These are phyloP conservation scores for Callosobruchus maculatus DNA, from an alignment of 2,888 invertebrate genomes.

Conservation along the genomic window DNA sequence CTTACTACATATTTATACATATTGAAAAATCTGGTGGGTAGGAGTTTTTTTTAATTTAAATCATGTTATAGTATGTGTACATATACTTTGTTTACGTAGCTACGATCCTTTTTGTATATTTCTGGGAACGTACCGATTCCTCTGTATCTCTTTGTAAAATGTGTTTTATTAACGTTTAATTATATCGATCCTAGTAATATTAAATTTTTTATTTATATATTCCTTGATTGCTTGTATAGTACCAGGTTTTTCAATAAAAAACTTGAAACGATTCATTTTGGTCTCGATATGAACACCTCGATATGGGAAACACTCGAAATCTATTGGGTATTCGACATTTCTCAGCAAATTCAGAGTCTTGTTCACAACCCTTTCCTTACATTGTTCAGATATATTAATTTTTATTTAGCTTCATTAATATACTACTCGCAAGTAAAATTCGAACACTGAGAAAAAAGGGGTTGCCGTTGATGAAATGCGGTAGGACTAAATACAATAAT, in stretches of 20 bases:
- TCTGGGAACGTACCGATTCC: conserved; percentile 11
- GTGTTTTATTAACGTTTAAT: conserved; percentile 18
- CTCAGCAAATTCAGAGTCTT: too few relatives aligned
- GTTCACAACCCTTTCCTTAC: too few relatives aligned
- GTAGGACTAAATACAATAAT: too few relatives aligned
- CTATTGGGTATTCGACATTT: too few relatives aligned
- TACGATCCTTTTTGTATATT: conserved; percentile 19
- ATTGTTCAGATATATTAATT: too few relatives aligned
- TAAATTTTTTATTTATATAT: conserved; percentile 20
- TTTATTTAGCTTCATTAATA: too few relatives aligned
- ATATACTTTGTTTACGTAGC: conserved; percentile 22
- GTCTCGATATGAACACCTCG: conserved; percentile 14
- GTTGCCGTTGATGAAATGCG: too few relatives aligned
- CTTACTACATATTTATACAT: conserved; percentile 5
- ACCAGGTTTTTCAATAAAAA: conserved; percentile 31
- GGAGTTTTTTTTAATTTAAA: conserved; percentile 8
- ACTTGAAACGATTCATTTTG: conserved; percentile 24
- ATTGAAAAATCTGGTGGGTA: conserved; percentile 32
- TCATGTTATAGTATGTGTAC: conserved; percentile 13
- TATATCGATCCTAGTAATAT: conserved; percentile 15
- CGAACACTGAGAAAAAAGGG: too few relatives aligned
- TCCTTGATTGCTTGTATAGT: conserved; percentile 9
- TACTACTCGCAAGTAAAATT: too few relatives aligned
- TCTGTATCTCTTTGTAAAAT: conserved; percentile 20
- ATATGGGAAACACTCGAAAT: too few relatives aligned